phyloP scores from a whole-genome alignment of 2,113 vertebrate species.

The Verasper variegatus region DNA sequence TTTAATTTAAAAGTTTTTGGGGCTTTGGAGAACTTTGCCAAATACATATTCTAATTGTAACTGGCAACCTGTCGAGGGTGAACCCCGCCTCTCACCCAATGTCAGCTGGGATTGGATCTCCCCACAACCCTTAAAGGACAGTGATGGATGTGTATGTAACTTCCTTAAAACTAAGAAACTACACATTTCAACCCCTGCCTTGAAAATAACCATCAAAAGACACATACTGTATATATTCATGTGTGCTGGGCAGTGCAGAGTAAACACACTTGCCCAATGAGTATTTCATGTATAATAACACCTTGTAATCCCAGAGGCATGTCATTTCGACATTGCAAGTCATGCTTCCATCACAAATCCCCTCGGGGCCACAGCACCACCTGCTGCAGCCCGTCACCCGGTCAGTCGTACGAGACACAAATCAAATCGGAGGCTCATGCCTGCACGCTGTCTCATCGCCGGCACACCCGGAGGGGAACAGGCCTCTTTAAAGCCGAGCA shows the following conservation, averaged over 20 bases:
- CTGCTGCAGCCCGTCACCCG: constrained; percentile 58
- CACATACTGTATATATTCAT: too few relatives aligned
- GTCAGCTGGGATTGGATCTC: too few relatives aligned
- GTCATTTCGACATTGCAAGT: constrained; percentile 43
- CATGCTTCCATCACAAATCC: constrained; percentile 24
- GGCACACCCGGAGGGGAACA: constrained; percentile 8
- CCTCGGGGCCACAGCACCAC: constrained; percentile 52
- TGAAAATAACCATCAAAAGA: too few relatives aligned
- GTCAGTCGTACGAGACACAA: constrained; percentile 13
- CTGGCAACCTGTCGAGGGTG: too few relatives aligned
- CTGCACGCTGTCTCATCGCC: constrained; percentile 10
- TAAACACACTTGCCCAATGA: constrained; percentile 19
- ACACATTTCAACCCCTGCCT: too few relatives aligned
- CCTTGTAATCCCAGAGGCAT: constrained; percentile 46
- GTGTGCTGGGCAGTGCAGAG: not conserved
- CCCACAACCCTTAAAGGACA: too few relatives aligned
- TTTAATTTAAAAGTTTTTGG: too few relatives aligned
- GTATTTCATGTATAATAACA: constrained; percentile 39
- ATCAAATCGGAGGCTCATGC: constrained; percentile 13
- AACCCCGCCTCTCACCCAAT: too few relatives aligned
- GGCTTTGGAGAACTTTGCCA: too few relatives aligned
- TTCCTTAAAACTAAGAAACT: not conserved
- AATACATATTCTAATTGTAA: too few relatives aligned
- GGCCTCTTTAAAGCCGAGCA: constrained; percentile 23
- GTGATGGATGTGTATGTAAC: too few relatives aligned